These are phyloP conservation scores for Periophthalmodon schlosseri DNA, from an alignment of 2,113 vertebrate species.

Conservation along the genomic window DNA sequence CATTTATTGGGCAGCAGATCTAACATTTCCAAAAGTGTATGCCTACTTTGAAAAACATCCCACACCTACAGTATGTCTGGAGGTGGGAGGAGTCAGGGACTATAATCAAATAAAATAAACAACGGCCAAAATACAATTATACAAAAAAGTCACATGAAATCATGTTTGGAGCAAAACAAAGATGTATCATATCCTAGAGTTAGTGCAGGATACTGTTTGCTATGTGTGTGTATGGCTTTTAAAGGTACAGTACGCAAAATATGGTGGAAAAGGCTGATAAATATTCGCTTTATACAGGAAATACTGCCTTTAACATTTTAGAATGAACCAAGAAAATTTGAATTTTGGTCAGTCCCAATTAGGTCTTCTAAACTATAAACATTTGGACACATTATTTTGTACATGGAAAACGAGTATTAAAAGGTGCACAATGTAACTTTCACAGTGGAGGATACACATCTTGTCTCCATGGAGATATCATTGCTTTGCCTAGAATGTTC, in stretches of 20 bases:
- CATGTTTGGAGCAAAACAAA: background rate
- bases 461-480: too few relatives aligned
- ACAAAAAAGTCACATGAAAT: slow-evolving; percentile 42
- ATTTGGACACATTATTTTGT: too few relatives aligned
- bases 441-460: too few relatives aligned
- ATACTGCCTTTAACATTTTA: background rate
- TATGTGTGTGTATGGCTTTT: background rate
- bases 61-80: slow-evolving; percentile 16
- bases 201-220: background rate
- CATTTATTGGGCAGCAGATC: slow-evolving; percentile 61
- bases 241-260: background rate
- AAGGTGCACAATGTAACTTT: too few relatives aligned
- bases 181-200: background rate
- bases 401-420: too few relatives aligned
- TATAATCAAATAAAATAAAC: slow-evolving; percentile 35
- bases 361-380: background rate
- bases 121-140: slow-evolving; percentile 20
- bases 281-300: background rate
- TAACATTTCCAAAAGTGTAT: slow-evolving; percentile 35
- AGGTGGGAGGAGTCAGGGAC: slow-evolving; percentile 18
- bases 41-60: slow-evolving; percentile 25
- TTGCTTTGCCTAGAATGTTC: too few relatives aligned
- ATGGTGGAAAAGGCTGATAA: background rate
- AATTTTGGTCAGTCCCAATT: background rate
- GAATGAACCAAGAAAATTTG: background rate